Percentiles rank a stretch among this genome's conserved stretches.
phyloP scores from a whole-genome alignment of 2,888 invertebrate genomes.

The Augochlorella aurata region DNA sequence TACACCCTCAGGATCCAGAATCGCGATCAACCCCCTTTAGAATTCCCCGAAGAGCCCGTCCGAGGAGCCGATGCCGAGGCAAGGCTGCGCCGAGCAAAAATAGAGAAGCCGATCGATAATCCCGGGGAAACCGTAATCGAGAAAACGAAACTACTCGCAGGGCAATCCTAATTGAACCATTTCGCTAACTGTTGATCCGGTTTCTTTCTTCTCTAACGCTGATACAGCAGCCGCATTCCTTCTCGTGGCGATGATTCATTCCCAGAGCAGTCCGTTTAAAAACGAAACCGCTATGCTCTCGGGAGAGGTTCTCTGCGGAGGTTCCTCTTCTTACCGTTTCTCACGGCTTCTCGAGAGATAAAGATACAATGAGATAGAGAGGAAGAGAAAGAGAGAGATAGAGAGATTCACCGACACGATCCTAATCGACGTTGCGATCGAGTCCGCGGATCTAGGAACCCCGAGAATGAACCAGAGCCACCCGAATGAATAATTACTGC shows the following conservation, averaged over 20 bases:
- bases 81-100: neutral
- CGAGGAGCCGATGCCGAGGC: too few relatives aligned
- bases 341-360: constrained; percentile 2
- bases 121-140: constrained; percentile 3
- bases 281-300: constrained; percentile 21
- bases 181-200: constrained; percentile 29
- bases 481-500: constrained; percentile 37
- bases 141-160: neutral
- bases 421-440: constrained; percentile 21
- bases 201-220: constrained; percentile 28
- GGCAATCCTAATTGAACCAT: neutral
- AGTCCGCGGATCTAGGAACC: neutral
- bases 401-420: neutral
- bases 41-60: too few relatives aligned
- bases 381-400: too few relatives aligned
- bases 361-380: too few relatives aligned
- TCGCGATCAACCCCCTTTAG: too few relatives aligned
- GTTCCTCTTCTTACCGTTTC: constrained; percentile 26
- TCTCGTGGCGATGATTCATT: constrained; percentile 32
- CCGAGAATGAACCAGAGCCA: neutral
- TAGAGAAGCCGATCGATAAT: constrained; percentile 1
- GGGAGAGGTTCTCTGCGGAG: neutral
- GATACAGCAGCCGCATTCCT: constrained; percentile 30
- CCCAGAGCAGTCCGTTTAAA: constrained; percentile 5
- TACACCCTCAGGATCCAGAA: too few relatives aligned